Conservation (phyloP, 2,888 invertebrate species). For the Mythimna lalbum region DNA sequence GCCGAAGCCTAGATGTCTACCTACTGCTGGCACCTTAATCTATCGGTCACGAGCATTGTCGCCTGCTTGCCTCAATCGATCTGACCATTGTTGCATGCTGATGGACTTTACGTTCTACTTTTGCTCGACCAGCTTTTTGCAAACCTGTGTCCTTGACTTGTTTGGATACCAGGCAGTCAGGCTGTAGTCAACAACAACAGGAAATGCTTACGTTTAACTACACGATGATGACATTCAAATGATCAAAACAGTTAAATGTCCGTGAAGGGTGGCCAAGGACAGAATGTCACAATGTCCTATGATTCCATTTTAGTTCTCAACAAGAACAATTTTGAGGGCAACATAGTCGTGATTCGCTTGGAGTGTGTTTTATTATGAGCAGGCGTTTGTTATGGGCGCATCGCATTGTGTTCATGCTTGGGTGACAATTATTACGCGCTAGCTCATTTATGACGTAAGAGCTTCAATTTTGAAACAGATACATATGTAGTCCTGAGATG, state of each 20-base stretch:
- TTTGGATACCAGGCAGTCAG: not conserved
- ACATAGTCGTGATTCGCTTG: conserved; percentile 57
- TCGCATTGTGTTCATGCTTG: conserved; percentile 80
- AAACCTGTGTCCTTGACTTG: not conserved
- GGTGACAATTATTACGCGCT: conserved; percentile 72
- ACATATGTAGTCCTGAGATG: not conserved
- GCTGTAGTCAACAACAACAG: conserved; percentile 28
- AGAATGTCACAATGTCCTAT: conserved; percentile 39
- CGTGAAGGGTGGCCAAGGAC: conserved; percentile 74
- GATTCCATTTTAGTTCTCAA: conserved; percentile 34
- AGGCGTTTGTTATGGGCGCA: conserved; percentile 55
- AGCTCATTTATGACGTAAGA: conserved; percentile 55
- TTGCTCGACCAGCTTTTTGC: conserved; percentile 12
- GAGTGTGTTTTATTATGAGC: conserved; percentile 38
- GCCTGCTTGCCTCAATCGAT: conserved; percentile 59
- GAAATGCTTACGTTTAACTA: conserved; percentile 31
- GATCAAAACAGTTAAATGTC: conserved; percentile 65
- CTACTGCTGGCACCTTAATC: conserved; percentile 44
- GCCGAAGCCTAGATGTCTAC: conserved; percentile 50
- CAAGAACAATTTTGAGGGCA: conserved; percentile 26
- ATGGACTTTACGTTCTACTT: conserved; percentile 49
- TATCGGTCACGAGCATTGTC: conserved; percentile 56
- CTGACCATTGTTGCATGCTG: conserved; percentile 19
- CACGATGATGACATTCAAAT: conserved; percentile 57
- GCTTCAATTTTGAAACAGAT: conserved; percentile 31